Percentiles rank a stretch among this genome's conserved stretches.
Conservation (phyloP, 2,888 invertebrate species). For the Eupithecia subfuscata region DNA sequence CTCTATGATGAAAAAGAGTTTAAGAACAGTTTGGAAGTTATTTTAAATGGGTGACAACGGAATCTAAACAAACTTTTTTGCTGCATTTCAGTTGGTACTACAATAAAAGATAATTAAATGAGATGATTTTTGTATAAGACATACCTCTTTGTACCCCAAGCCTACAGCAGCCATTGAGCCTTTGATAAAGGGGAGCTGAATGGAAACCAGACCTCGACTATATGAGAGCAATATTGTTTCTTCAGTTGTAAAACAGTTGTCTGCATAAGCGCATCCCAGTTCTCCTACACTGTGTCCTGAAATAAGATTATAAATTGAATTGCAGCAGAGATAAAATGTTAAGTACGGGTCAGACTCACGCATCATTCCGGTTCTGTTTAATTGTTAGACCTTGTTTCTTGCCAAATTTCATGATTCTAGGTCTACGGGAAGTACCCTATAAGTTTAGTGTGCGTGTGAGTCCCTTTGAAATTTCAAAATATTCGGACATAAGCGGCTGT, state of each 20-base stretch:
- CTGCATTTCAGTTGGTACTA: not conserved
- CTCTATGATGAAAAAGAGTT: not conserved
- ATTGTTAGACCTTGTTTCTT: too few species aligned
- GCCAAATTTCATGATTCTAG: too few species aligned
- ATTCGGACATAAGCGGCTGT: too few species aligned
- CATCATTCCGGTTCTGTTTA: too few species aligned
- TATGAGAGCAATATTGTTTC: conserved; percentile 93
- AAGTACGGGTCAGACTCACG: too few species aligned
- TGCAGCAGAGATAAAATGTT: not conserved
- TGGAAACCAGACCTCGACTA: conserved; percentile 90
- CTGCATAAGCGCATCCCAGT: conserved; percentile 97
- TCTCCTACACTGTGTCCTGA: conserved; percentile 97
- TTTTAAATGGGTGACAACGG: not conserved
- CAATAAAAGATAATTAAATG: not conserved
- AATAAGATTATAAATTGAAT: not conserved
- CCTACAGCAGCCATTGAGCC: conserved; percentile 96
- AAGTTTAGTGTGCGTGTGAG: too few species aligned
- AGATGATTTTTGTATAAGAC: not conserved
- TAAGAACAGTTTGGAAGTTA: not conserved
- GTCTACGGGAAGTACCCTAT: too few species aligned
- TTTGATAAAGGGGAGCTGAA: conserved; percentile 86
- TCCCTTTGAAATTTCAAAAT: too few species aligned
- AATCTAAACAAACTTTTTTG: not conserved
- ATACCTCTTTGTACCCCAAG: conserved; percentile 81
- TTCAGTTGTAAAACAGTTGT: conserved; percentile 93